Evolutionary conservation across 2,888 invertebrate genomes (phyloP), one percentile per base, ranked within the genome.

Genomic region (Athetis lepigone): DNA sequence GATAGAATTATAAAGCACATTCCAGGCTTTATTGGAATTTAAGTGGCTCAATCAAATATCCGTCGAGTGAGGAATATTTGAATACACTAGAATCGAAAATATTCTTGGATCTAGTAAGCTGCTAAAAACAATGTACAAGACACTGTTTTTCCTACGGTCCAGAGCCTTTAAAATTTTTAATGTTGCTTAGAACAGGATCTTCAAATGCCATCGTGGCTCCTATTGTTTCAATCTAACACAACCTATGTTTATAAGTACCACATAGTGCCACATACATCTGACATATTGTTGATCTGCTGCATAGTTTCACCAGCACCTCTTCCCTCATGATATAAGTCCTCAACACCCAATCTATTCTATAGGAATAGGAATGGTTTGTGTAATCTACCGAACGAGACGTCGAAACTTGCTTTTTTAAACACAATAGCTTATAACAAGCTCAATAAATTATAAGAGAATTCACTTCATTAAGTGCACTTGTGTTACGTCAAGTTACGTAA

Each of bases 381-480:
- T 25, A 57, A 39, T 7, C 33, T 23, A 33, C 19, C 25, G 1
- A 67, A 58, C 46, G 13, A 43, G 57, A 62, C 33, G 25, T 21
- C 45, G 43, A 49, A 55, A 62, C 49, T 25, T 49, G 42, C 11
- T 68, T 75, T 59, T 46, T 2, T 52, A 42, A 39, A 55, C 49
- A 79, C 72, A 82, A 80, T 77, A 64, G 69, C 29, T 67, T 47
- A 59, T 75, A 76, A 74, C 75, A 46, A 51, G 42, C 57, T 33
- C 40, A 50, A 57, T 75, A 74, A 80, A 77, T 79, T 66, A 77
- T 64, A 72, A 52, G 62, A 68, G 63, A 66, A 57, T 50, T 52
- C 57, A 60, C 58, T 72, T 80, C 79, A 81, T 84, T 81, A 81
- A 69, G 63, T 67, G 60, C 66, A 73, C 68, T 78, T 81, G 46